These are phyloP conservation scores for Burhinus oedicnemus DNA, from an alignment of 2,113 vertebrate genomes.

Conservation along the genomic window DNA sequence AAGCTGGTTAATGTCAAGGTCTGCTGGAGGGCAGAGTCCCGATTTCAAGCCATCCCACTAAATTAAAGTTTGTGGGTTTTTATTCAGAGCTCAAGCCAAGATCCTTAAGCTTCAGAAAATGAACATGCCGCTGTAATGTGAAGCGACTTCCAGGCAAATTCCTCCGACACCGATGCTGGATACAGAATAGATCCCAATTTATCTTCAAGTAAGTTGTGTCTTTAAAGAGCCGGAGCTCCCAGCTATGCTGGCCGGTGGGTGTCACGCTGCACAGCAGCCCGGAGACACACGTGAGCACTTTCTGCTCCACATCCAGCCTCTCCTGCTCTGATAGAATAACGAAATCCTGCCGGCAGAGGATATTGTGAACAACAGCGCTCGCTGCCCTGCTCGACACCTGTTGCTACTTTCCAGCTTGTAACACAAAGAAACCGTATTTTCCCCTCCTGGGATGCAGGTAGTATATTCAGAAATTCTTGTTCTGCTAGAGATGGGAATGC, in stretches of 20 bases:
- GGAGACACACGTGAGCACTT: neutral
- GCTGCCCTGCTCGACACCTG: neutral
- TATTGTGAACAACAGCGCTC: neutral
- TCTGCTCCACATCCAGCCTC: neutral
- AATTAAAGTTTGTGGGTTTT: conserved; percentile 12
- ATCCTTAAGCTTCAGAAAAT: neutral
- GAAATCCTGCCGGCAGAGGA: neutral
- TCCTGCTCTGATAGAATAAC: neutral
- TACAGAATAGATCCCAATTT: neutral
- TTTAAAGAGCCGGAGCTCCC: neutral
- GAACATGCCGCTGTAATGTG: neutral
- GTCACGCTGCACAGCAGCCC: neutral
- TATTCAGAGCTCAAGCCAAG: neutral
- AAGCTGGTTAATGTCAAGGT: conserved; percentile 12
- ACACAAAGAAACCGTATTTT: neutral
- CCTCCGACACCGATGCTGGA: neutral
- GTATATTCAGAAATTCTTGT: neutral
- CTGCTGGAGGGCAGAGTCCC: conserved; percentile 1
- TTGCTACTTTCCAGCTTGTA: neutral
- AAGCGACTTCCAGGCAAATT: neutral
- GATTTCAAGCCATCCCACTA: neutral
- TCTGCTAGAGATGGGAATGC: neutral
- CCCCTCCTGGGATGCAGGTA: neutral
- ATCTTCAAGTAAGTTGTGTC: neutral
- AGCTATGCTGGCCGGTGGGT: neutral